Conservation (phyloP, 2,113 vertebrate genomes). For the Garra rufa region DNA sequence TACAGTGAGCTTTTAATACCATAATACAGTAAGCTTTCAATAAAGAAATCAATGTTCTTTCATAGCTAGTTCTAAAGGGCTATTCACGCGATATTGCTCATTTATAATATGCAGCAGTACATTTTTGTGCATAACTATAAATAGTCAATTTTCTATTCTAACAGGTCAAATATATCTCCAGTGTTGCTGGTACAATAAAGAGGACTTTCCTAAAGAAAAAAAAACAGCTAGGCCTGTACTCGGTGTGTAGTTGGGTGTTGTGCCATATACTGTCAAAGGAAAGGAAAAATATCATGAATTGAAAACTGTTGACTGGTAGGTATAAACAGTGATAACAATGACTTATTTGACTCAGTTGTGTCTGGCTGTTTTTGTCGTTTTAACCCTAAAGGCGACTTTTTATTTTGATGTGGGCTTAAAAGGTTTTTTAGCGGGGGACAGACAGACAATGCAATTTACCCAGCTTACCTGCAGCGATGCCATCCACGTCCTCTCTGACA, state of each 20-base stretch:
- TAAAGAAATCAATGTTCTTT: too few relatives aligned
- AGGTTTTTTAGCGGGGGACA: constrained; percentile 18
- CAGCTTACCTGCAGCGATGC: constrained; percentile 41
- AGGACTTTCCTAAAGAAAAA: neutral
- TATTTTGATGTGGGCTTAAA: constrained; percentile 40
- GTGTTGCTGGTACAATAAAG: neutral
- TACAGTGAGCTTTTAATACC: too few relatives aligned
- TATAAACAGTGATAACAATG: neutral
- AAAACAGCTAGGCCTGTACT: neutral
- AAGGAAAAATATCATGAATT: neutral
- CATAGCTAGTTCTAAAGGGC: too few relatives aligned
- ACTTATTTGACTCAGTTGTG: constrained; percentile 10
- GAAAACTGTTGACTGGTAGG: neutral
- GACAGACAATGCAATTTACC: constrained; percentile 40
- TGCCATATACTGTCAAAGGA: neutral
- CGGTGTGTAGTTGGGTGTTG: neutral
- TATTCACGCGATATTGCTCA: too few relatives aligned
- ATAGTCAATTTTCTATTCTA: neutral
- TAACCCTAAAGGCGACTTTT: constrained; percentile 29
- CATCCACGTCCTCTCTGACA: constrained; percentile 27
- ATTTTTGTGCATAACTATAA: neutral
- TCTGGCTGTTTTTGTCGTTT: constrained; percentile 1
- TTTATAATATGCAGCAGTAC: neutral
- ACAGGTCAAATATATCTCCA: neutral
- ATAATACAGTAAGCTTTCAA: too few relatives aligned